phyloP scores from a whole-genome alignment of 2,797 vertebrate species.

The Microctenopoma lineatum region DNA sequence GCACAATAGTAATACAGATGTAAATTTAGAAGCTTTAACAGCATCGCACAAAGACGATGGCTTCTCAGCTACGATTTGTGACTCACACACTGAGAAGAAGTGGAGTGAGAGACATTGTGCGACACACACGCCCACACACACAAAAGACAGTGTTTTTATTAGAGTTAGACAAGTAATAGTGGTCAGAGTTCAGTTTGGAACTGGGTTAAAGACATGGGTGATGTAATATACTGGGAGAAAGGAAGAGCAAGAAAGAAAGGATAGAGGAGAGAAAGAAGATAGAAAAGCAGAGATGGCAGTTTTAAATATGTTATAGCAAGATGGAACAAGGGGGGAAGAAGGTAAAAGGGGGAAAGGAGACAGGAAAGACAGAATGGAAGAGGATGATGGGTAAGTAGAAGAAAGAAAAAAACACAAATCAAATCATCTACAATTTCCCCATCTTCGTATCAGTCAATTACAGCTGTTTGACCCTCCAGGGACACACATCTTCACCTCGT shows the following conservation, averaged over 20 bases:
- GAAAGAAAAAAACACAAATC: constrained; percentile 4
- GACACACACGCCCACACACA: constrained; percentile 16
- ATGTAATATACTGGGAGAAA: constrained; percentile 3
- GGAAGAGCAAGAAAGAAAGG: background rate
- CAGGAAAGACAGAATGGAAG: background rate
- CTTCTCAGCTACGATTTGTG: constrained; percentile 30
- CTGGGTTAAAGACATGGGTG: constrained; percentile 53
- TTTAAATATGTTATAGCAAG: background rate
- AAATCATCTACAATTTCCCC: constrained; percentile 3
- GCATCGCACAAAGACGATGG: constrained; percentile 1
- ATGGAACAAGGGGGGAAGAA: no score
- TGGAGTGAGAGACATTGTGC: constrained; percentile 32
- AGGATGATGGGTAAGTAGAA: background rate
- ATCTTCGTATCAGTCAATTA: constrained; percentile 20
- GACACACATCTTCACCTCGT: constrained; percentile 1
- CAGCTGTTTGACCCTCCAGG: constrained; percentile 23
- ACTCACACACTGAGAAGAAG: constrained; percentile 21
- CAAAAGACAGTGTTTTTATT: constrained; percentile 24
- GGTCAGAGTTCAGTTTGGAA: constrained; percentile 68
- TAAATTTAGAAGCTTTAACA: background rate
- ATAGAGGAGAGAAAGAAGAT: background rate
- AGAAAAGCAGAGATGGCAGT: background rate
- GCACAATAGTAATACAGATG: background rate
- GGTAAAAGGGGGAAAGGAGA: background rate
- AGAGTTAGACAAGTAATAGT: constrained; percentile 56